Evolutionary conservation across 2,113 vertebrate species (phyloP).

Genomic region (Oxygymnocypris stewartii): DNA sequence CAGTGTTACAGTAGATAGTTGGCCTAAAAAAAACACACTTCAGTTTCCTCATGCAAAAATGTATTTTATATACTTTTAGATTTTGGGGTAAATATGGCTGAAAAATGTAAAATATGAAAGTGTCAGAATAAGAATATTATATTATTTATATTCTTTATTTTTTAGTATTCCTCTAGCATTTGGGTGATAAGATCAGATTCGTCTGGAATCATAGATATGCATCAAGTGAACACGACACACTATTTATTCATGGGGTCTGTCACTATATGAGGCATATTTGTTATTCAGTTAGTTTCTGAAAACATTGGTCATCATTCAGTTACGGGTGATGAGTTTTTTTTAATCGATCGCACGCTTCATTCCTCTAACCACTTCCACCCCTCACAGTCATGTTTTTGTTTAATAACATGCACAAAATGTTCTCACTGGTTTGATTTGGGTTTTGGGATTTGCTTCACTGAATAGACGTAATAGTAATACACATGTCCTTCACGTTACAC

Average conservation of each 20-base stretch:
- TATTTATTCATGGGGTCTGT: slow-evolving; percentile 2
- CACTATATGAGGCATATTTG: background rate
- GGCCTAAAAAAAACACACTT: background rate
- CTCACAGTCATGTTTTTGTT: background rate
- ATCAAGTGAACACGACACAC: background rate
- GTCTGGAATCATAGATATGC: background rate
- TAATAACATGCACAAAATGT: slow-evolving; percentile 13
- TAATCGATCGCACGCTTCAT: background rate
- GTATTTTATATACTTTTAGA: background rate
- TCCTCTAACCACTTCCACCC: background rate
- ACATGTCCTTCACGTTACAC: too few species aligned
- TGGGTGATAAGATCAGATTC: background rate
- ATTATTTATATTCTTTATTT: background rate
- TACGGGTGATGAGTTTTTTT: background rate
- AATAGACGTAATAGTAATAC: slow-evolving; percentile 13
- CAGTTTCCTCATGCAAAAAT: background rate
- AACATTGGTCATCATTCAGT: background rate
- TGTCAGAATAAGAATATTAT: background rate
- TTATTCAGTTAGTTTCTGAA: background rate
- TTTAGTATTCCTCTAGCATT: background rate
- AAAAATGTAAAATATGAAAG: background rate
- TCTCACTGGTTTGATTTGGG: slow-evolving; percentile 14
- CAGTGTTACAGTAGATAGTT: background rate
- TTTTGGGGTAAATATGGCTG: background rate
- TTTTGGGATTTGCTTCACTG: background rate